Conservation (phyloP, 2,113 vertebrate species). For the Agelaius phoeniceus region DNA sequence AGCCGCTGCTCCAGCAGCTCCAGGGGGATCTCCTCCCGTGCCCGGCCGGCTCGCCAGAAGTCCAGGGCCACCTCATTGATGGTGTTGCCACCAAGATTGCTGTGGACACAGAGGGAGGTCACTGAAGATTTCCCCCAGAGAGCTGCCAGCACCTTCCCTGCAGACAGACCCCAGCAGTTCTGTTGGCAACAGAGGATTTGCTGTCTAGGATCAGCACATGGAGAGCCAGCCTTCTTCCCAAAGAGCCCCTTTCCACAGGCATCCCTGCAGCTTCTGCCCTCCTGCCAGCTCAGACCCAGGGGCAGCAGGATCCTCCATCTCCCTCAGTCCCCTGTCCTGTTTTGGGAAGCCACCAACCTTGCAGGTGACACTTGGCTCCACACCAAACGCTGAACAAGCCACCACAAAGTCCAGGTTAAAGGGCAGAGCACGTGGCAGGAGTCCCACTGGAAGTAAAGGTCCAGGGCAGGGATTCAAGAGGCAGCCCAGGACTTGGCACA, state of each 20-base stretch:
- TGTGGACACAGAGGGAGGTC: slow-evolving; percentile 43
- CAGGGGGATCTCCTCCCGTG: slow-evolving; percentile 89
- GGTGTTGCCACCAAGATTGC: slow-evolving; percentile 85
- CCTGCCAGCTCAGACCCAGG: not conserved
- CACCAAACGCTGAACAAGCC: not conserved
- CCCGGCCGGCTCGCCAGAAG: slow-evolving; percentile 85
- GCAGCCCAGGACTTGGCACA: not conserved
- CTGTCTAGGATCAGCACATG: not conserved
- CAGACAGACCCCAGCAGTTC: not conserved
- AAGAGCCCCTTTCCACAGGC: not conserved
- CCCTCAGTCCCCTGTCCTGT: not conserved
- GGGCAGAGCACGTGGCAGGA: not conserved
- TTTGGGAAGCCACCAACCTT: accelerated
- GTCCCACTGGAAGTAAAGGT: not conserved
- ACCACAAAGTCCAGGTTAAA: not conserved
- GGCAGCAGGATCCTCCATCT: not conserved
- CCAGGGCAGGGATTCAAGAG: not conserved
- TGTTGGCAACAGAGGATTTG: accelerated
- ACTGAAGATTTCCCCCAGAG: not conserved
- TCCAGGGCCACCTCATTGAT: slow-evolving; percentile 89
- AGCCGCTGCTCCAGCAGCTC: slow-evolving; percentile 86
- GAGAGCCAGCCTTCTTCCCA: not conserved
- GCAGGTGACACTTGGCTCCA: not conserved
- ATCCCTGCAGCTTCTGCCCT: not conserved
- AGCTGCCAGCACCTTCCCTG: not conserved